phyloP scores from a whole-genome alignment of 2,797 vertebrate species.

The Gobio occitaniae region DNA sequence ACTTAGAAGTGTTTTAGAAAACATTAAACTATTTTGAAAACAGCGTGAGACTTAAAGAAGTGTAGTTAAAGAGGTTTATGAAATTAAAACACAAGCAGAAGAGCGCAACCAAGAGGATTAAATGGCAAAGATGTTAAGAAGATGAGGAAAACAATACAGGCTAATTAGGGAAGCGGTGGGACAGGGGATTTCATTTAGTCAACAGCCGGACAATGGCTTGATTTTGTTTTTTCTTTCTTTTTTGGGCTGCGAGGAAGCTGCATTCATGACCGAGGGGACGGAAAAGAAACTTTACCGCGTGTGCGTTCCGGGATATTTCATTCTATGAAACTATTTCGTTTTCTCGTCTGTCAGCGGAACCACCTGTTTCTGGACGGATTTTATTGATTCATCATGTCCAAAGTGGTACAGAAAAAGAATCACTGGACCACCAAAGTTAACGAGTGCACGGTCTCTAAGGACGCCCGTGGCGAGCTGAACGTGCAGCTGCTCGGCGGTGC shows the following conservation, averaged over 20 bases:
- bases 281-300: constrained; percentile 79
- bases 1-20: not conserved
- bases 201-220: constrained; percentile 72
- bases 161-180: constrained; percentile 56
- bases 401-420: constrained; percentile 85
- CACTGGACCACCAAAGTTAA: constrained; percentile 90
- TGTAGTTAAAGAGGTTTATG: constrained; percentile 55
- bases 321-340: constrained; percentile 60
- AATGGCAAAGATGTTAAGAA: constrained; percentile 63
- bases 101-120: constrained; percentile 66
- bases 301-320: constrained; percentile 58
- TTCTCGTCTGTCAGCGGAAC: constrained; percentile 56
- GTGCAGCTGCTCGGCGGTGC: constrained; percentile 89
- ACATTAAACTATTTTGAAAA: constrained; percentile 24
- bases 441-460: constrained; percentile 82
- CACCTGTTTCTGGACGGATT: constrained; percentile 66
- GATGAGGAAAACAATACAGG: constrained; percentile 57
- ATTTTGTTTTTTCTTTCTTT: constrained; percentile 63
- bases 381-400: constrained; percentile 81
- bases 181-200: constrained; percentile 44
- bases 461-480: constrained; percentile 83
- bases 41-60: constrained; percentile 67
- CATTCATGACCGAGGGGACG: constrained; percentile 70
- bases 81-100: constrained; percentile 62
- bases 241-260: constrained; percentile 55